Evolutionary conservation across 2,888 invertebrate genomes (phyloP), one percentile per base, ranked within the genome.

Genomic region (Argyresthia goedartella): DNA sequence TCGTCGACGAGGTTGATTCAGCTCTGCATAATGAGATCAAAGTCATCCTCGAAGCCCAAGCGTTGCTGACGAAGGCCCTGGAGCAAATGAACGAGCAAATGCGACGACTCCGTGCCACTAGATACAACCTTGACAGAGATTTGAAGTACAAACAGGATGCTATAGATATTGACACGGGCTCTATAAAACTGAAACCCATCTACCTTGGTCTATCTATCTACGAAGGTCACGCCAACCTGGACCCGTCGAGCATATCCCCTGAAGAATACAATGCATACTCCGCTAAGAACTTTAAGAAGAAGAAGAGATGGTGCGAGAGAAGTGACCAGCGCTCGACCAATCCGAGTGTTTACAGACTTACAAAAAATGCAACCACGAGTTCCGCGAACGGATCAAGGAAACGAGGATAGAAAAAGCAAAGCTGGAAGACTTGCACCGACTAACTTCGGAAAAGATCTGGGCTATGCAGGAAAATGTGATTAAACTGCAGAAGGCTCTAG

Each of bases 21-120:
- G 93, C 95, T 62, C 79, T 97, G 45, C 88, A 92, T 45, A 91
- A 91, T 61, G 97, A 97, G 69, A 88, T 93, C 14, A 91, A 93
- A 52, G 88, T 92, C 0, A 92, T 96, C 41, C 89, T 91, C 57
- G 93, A 92, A 6, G 89, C 88, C 1, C 88, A 89, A 62, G 92
- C 76, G 80, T 76, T 96, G 51, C 78, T 96, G 49, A 88, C 88
- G 56, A 88, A 92, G 51, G 89, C 92, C 0, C 73, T 94, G 11
- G 94, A 95, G 66, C 93, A 96, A 73, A 87, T 92, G 0, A 89
- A 90, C 33, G 97, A 97, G 69, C 95, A 96, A 78, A 89, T 96
- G 66, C 89, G 97, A 53, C 89, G 94, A 55, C 82, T 96, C 45
- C 90, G 95, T 52, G 91, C 95, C 7, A 91, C 93, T 0, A 90